phyloP scores from a whole-genome alignment of 2,797 vertebrate species.

The Podarcis lilfordi region DNA sequence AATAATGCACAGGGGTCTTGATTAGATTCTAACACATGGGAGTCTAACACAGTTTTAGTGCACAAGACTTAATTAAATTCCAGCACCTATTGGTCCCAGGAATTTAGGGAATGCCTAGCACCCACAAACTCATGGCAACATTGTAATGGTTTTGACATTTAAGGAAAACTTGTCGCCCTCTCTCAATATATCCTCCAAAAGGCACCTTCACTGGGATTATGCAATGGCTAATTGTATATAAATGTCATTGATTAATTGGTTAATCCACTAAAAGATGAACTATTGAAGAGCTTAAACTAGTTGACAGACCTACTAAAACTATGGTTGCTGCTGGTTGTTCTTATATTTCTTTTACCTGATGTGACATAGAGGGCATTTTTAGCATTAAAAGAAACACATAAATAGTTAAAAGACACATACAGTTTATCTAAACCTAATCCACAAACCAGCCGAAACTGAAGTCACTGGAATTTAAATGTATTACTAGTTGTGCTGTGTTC shows the following conservation, averaged over 20 bases:
- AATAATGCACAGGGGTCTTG: too few relatives aligned
- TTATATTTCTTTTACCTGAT: neutral
- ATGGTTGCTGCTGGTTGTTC: neutral
- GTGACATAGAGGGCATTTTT: neutral
- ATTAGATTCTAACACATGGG: too few relatives aligned
- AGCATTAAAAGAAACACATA: neutral
- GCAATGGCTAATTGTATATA: neutral
- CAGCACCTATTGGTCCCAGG: too few relatives aligned
- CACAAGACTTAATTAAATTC: too few relatives aligned
- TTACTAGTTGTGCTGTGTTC: neutral
- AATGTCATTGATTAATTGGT: slow-evolving; percentile 20
- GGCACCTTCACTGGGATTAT: neutral
- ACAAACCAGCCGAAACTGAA: neutral
- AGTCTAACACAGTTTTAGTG: too few relatives aligned
- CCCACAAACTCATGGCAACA: too few relatives aligned
- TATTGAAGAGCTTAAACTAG: neutral
- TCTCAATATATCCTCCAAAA: neutral
- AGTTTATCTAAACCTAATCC: neutral
- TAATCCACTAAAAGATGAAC: neutral
- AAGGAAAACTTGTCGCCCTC: neutral
- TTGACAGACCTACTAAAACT: neutral
- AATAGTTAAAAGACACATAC: neutral
- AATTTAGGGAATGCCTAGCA: too few relatives aligned
- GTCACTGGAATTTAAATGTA: neutral
- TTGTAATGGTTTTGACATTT: neutral